These are phyloP conservation scores for Nyctibius grandis DNA, from an alignment of 2,797 vertebrate genomes.

Conservation along the genomic window DNA sequence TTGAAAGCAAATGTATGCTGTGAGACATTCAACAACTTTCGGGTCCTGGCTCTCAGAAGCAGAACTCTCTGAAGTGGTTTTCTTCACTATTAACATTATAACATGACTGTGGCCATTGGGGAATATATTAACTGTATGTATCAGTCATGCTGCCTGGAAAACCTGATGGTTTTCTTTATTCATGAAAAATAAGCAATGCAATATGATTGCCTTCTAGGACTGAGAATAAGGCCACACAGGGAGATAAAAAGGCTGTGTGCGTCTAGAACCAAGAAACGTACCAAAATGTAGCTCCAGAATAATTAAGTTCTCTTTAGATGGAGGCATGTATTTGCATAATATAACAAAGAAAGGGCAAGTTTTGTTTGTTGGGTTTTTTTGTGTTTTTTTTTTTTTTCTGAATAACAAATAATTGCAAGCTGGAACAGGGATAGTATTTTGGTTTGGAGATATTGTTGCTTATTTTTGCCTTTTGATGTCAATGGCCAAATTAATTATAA, in stretches of 20 bases:
- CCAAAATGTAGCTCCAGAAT: background rate
- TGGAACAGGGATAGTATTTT: background rate
- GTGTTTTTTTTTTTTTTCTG: no score
- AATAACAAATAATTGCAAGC: background rate
- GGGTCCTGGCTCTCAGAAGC: background rate
- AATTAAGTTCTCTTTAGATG: background rate
- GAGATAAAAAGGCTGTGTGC: background rate
- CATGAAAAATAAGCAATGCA: background rate
- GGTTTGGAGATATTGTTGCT: background rate
- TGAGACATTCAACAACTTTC: background rate
- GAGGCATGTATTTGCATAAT: fast-evolving
- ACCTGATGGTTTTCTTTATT: background rate
- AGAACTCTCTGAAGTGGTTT: background rate
- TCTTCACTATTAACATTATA: background rate
- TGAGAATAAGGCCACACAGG: background rate
- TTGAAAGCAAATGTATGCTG: background rate
- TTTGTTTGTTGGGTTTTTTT: no score
- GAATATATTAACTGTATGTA: background rate
- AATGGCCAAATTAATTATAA: background rate
- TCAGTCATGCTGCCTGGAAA: background rate
- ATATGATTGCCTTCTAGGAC: background rate
- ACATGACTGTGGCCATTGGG: background rate
- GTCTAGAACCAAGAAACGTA: background rate
- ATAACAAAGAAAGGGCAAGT: background rate
- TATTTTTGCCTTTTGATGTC: background rate